These are phyloP conservation scores for Chanos chanos DNA, from an alignment of 2,797 vertebrate genomes.

Conservation along the genomic window DNA sequence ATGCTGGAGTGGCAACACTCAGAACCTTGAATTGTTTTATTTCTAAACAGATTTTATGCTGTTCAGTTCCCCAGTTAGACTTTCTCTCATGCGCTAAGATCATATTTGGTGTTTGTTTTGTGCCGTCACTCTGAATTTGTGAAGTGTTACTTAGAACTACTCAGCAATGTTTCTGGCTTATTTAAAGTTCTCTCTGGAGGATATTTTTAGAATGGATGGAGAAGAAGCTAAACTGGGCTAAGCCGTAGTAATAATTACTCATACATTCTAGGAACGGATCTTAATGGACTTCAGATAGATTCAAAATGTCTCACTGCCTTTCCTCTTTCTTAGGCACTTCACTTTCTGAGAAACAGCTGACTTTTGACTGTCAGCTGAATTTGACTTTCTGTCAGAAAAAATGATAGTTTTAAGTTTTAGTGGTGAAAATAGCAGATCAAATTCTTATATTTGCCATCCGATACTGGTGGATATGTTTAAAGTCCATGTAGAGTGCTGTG, in stretches of 20 bases:
- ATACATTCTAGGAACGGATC: constrained; percentile 21
- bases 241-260: constrained; percentile 37
- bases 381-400: too few species aligned
- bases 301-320: too few species aligned
- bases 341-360: too few species aligned
- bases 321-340: too few species aligned
- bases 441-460: too few species aligned
- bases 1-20: constrained; percentile 12
- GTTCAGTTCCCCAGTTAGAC: too few species aligned
- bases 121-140: constrained; percentile 32
- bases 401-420: too few species aligned
- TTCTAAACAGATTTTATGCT: constrained; percentile 24
- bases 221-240: constrained; percentile 36
- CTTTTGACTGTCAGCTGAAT: too few species aligned
- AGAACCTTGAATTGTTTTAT: constrained; percentile 19
- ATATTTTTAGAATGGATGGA: constrained; percentile 27
- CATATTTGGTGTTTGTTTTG: constrained; percentile 36
- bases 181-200: constrained; percentile 34
- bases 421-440: too few species aligned
- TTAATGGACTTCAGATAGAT: constrained; percentile 41
- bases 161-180: constrained; percentile 11
- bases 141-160: constrained; percentile 9
- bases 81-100: constrained; percentile 20
- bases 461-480: too few species aligned
- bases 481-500: not conserved